These are phyloP conservation scores for Choloepus didactylus DNA, from an alignment of 2,797 vertebrate genomes.

Conservation along the genomic window DNA sequence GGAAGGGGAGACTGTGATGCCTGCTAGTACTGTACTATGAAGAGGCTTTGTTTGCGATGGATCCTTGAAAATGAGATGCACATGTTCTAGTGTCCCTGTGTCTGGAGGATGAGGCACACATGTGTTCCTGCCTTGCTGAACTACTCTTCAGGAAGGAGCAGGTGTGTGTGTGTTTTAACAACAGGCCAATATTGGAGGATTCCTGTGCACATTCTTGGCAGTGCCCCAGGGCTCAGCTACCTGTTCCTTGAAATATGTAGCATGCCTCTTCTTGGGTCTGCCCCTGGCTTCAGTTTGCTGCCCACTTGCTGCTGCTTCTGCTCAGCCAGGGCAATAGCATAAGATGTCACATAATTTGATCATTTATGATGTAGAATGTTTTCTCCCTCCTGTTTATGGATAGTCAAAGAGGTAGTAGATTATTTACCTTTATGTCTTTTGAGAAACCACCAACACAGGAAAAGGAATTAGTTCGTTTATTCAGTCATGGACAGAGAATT, in stretches of 20 bases:
- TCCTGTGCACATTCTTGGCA: not conserved
- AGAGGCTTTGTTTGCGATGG: not conserved
- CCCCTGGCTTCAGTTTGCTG: not conserved
- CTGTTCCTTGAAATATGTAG: not conserved
- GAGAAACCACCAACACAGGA: not conserved
- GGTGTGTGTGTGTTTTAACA: not conserved
- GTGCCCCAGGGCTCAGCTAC: not conserved
- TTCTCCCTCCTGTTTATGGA: slow-evolving; percentile 10
- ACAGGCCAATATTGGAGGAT: not conserved
- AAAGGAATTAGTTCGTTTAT: not conserved
- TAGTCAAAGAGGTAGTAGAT: not conserved
- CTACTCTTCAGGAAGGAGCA: not conserved
- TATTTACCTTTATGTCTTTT: not conserved
- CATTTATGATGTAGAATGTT: not conserved
- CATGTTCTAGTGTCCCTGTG: accelerated
- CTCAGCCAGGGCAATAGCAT: not conserved
- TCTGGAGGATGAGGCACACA: accelerated
- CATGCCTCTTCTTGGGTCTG: too few species aligned
- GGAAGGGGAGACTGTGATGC: not conserved
- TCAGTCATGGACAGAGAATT: not conserved
- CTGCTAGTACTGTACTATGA: accelerated
- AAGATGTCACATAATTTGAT: not conserved
- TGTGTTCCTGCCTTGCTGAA: not conserved
- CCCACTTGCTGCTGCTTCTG: not conserved
- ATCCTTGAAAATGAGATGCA: not conserved